Conservation (phyloP, 2,888 invertebrate species). For the Polydrusus cervinus region DNA sequence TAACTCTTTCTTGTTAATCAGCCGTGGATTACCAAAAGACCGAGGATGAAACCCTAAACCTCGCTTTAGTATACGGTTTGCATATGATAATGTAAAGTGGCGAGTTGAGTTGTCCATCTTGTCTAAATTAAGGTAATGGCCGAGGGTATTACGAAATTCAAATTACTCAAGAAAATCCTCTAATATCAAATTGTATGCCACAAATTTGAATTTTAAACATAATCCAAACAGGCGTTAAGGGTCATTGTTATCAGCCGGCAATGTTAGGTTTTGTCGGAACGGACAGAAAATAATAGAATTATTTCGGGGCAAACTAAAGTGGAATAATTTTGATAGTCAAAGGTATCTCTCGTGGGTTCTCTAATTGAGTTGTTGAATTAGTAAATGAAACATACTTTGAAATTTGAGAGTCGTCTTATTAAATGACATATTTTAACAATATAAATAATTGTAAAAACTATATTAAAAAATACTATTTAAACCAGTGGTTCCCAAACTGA, state of each 20-base stretch:
- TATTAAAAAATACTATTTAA: no score
- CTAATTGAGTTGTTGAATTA: constrained; percentile 3
- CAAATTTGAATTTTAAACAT: constrained; percentile 41
- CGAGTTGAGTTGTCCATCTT: constrained; percentile 54
- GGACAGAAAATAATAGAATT: constrained; percentile 9
- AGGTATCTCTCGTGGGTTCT: not conserved
- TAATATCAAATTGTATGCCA: constrained; percentile 45
- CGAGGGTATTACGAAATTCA: constrained; percentile 56
- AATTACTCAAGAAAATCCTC: constrained; percentile 53
- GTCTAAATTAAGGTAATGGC: constrained; percentile 58
- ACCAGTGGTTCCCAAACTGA: no score
- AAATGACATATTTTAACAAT: no score
- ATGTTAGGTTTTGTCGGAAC: not conserved
- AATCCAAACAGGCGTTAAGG: constrained; percentile 34
- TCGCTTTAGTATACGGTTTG: constrained; percentile 47
- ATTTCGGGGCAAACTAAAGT: not conserved
- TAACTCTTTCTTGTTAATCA: constrained; percentile 53
- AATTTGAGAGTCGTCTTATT: not conserved
- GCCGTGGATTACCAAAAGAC: constrained; percentile 45
- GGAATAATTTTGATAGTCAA: not conserved
- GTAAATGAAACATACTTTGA: not conserved
- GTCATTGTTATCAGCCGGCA: constrained; percentile 26
- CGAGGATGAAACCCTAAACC: constrained; percentile 48
- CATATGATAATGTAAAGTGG: constrained; percentile 51
- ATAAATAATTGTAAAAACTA: no score